Evolutionary conservation across 2,797 vertebrate species (phyloP).

Genomic region (Ctenopoma multispine): DNA sequence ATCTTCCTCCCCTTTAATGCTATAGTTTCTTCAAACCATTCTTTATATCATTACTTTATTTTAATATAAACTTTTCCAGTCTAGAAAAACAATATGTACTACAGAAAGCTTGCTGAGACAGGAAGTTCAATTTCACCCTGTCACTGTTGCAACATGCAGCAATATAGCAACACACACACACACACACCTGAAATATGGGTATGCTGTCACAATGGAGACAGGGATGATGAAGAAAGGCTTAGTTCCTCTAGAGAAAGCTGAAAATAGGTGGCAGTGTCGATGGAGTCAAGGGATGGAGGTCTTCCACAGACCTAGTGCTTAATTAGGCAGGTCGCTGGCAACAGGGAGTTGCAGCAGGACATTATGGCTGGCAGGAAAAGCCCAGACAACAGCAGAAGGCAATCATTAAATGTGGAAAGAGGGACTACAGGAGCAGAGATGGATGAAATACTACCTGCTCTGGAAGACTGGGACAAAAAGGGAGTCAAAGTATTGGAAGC

Average conservation of each 20-base stretch:
- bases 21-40: not conserved
- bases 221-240: slow-evolving; percentile 32
- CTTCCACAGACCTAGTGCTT: slow-evolving; percentile 55
- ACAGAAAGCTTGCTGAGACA: slow-evolving; percentile 6
- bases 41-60: not conserved
- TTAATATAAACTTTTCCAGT: slow-evolving; percentile 4
- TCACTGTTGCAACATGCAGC: slow-evolving; percentile 32
- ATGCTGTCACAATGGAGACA: slow-evolving; percentile 33
- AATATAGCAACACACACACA: slow-evolving; percentile 14
- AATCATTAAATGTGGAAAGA: slow-evolving; percentile 58
- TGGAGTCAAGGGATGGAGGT: slow-evolving; percentile 16
- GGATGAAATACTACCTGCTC: slow-evolving; percentile 42
- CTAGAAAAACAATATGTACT: slow-evolving; percentile 27
- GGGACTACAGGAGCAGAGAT: slow-evolving; percentile 26
- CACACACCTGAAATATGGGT: slow-evolving; percentile 11
- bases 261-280: slow-evolving; percentile 28
- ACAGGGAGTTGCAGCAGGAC: slow-evolving; percentile 26
- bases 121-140: slow-evolving; percentile 16
- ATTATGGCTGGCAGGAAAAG: slow-evolving; percentile 32
- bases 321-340: slow-evolving; percentile 58
- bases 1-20: not conserved
- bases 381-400: slow-evolving; percentile 35
- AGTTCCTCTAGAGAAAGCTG: slow-evolving; percentile 26
- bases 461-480: slow-evolving; percentile 33
- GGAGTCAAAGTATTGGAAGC: slow-evolving; percentile 23